Percentiles rank a stretch among this genome's conserved stretches.
phyloP scores from a whole-genome alignment of 2,888 invertebrate genomes.

The Drosophila antonietae region DNA sequence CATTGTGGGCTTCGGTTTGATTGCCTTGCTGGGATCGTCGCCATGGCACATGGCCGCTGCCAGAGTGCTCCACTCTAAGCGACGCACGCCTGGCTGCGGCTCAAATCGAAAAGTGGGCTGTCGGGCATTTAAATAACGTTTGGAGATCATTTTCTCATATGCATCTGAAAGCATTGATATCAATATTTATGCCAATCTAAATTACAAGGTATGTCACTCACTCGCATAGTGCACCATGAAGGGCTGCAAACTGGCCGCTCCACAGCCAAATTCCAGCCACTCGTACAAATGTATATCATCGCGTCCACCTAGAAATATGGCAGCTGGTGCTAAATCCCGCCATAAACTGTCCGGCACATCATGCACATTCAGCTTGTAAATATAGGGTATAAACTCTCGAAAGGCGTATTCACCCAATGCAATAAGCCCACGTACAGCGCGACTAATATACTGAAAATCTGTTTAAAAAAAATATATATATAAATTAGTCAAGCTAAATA shows the following conservation, averaged over 20 bases:
- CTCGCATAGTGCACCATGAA: slow-evolving; percentile 81
- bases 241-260: slow-evolving; percentile 81
- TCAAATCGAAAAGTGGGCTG: slow-evolving; percentile 73
- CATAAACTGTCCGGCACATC: slow-evolving; percentile 77
- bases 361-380: slow-evolving; percentile 77
- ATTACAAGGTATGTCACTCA: slow-evolving; percentile 41
- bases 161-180: slow-evolving; percentile 53
- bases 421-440: slow-evolving; percentile 80
- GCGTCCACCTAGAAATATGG: slow-evolving; percentile 79
- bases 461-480: too few species aligned
- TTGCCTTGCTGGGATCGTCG: slow-evolving; percentile 80
- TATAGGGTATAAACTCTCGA: slow-evolving; percentile 83
- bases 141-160: slow-evolving; percentile 71
- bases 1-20: slow-evolving; percentile 69
- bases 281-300: slow-evolving; percentile 84
- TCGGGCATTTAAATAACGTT: slow-evolving; percentile 61
- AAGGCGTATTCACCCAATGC: slow-evolving; percentile 83
- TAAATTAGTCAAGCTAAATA: neutral
- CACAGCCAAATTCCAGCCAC: slow-evolving; percentile 83
- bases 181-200: neutral
- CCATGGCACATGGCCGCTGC: slow-evolving; percentile 81
- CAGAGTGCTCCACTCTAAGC: slow-evolving; percentile 79
- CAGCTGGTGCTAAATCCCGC: slow-evolving; percentile 78
- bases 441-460: slow-evolving; percentile 83
- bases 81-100: slow-evolving; percentile 78